phyloP scores from a whole-genome alignment of 1,140 invertebrate species.

The Saccostrea glomerata region DNA sequence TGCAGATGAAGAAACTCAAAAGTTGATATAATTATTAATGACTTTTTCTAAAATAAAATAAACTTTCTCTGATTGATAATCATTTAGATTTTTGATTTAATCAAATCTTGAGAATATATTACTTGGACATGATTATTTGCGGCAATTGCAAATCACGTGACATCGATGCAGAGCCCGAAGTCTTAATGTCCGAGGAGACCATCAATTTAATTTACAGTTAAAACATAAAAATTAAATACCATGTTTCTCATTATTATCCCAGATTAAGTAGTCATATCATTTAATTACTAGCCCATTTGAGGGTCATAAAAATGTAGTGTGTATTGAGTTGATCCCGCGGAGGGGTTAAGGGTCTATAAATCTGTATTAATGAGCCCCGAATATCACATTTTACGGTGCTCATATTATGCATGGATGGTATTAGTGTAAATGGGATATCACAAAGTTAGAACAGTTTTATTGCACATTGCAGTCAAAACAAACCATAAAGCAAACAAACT shows the following conservation, averaged over 20 bases:
- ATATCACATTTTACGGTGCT: conserved; percentile 12
- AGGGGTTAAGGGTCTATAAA: conserved; percentile 34
- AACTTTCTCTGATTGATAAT: too few relatives aligned
- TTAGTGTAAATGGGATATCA: conserved; percentile 16
- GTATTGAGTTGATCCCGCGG: not conserved
- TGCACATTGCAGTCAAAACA: conserved; percentile 32
- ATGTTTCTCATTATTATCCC: conserved; percentile 24
- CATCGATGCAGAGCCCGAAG: not conserved
- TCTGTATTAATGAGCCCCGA: conserved; percentile 22
- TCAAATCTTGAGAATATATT: not conserved
- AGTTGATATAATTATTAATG: too few relatives aligned
- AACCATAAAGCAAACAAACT: not conserved
- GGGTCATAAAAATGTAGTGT: conserved; percentile 36
- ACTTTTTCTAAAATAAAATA: too few relatives aligned
- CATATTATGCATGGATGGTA: conserved; percentile 31
- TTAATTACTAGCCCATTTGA: conserved; percentile 28
- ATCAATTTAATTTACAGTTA: conserved; percentile 30
- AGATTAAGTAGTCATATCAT: conserved; percentile 19
- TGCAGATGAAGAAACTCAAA: too few relatives aligned
- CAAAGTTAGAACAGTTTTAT: conserved; percentile 25
- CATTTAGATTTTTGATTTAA: too few relatives aligned
- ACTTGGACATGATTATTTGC: not conserved
- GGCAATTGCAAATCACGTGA: conserved; percentile 15
- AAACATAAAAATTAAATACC: conserved; percentile 35
- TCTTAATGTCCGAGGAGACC: conserved; percentile 17